Evolutionary conservation across 2,113 vertebrate species (phyloP).

Genomic region (Upupa epops): DNA sequence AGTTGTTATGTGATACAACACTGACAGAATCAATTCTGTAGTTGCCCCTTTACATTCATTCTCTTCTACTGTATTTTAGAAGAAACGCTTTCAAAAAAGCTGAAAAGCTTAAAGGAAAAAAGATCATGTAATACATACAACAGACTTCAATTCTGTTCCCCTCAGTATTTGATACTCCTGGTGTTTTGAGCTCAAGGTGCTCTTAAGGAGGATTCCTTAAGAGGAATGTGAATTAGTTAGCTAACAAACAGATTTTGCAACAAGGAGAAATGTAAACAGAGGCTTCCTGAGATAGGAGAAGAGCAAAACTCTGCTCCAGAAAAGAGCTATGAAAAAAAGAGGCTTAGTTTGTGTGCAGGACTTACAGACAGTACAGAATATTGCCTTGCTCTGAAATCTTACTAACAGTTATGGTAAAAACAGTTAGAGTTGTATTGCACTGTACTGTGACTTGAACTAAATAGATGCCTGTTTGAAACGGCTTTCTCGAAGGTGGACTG

Average conservation of each 20-base stretch:
- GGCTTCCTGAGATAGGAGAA: not conserved
- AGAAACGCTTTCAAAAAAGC: fast-evolving
- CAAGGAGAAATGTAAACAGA: not conserved
- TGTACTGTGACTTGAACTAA: not conserved
- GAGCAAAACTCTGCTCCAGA: not conserved
- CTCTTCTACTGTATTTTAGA: not conserved
- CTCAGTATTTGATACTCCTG: not conserved
- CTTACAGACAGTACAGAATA: not conserved
- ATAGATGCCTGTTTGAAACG: not conserved
- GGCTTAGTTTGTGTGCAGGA: not conserved
- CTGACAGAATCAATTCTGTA: not conserved
- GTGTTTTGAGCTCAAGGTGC: not conserved
- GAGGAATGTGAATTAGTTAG: not conserved
- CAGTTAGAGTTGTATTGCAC: not conserved
- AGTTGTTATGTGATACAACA: not conserved
- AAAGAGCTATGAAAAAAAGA: not conserved
- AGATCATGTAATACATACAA: not conserved
- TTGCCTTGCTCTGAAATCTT: not conserved
- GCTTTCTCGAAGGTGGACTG: constrained; percentile 83
- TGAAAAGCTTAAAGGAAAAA: not conserved
- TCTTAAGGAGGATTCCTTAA: not conserved
- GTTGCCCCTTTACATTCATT: not conserved
- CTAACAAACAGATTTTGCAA: not conserved
- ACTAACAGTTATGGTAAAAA: not conserved
- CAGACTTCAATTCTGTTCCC: not conserved